Evolutionary conservation across 92 coral and sea anemone species (phyloP), one percentile per base, ranked within the genome.

Genomic region (Phenganax stokvisi): DNA sequence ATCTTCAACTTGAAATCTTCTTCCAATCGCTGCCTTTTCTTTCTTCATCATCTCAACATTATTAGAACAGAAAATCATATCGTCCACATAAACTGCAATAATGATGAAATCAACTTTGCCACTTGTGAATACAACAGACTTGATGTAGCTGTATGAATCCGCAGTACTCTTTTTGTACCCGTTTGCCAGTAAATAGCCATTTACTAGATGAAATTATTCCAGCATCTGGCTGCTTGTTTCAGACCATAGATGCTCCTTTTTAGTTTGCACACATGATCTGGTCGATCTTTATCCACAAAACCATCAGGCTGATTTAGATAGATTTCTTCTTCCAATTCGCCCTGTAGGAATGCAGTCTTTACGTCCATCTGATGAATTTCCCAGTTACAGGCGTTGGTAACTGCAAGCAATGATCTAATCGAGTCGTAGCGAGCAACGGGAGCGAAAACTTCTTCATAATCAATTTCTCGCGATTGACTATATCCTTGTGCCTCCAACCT

Each of bases 341-440:
- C 63, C 17, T 0, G 63, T 58, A 58, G 63, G 0, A 78, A 78
- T 3, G 54, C 82, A 44, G 82, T 59, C 27, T 78, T 78, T 12
- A 17, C 73, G 68, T 61, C 82, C 82, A 77, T 57, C 16, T 77
- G 82, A 66, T 77, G 82, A 10, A 77, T 28, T 29, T 77, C 72
- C 82, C 82, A 58, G 7, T 77, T 55, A 51, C 82, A 78, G 3
- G 58, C 56, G 47, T 61, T 78, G 30, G 72, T 57, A 37, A 78
- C 72, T 57, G 83, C 83, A 8, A 78, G 27, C 28, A 25, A 12
- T 44, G 74, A 78, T 78, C 83, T 78, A 15, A 78, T 78, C 3
- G 83, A 62, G 10, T 31, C 69, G 56, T 78, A 57, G 56, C 72
- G 63, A 58, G 63, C 63, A 58, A 58, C 63, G 0, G 63, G 63